phyloP scores from a whole-genome alignment of 1,140 invertebrate species.

The Drosophila bifasciata region DNA sequence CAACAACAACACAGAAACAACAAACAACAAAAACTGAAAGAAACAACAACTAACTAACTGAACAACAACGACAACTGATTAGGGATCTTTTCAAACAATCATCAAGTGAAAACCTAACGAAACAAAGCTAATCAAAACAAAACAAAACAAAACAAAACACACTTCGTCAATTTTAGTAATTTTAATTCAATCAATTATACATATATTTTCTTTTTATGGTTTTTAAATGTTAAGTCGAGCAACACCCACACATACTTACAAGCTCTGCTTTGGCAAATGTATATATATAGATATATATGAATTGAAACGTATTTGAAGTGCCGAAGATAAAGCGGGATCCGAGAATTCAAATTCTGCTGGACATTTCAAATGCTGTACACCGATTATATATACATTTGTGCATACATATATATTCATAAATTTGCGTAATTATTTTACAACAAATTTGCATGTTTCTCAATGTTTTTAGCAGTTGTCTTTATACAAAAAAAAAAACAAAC shows the following conservation, averaged over 20 bases:
- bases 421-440: constrained; percentile 74
- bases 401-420: constrained; percentile 57
- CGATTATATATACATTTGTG: constrained; percentile 53
- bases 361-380: constrained; percentile 6
- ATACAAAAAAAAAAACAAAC: constrained; percentile 38
- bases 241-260: constrained; percentile 47
- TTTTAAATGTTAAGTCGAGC: constrained; percentile 69
- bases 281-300: constrained; percentile 32
- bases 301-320: too few species aligned
- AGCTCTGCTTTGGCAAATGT: constrained; percentile 38
- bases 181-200: constrained; percentile 73
- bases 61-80: constrained; percentile 45
- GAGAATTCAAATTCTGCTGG: too few species aligned
- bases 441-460: constrained; percentile 83
- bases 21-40: constrained; percentile 28
- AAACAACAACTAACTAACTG: constrained; percentile 45
- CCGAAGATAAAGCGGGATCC: too few species aligned
- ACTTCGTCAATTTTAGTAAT: constrained; percentile 84
- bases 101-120: neutral
- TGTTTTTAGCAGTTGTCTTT: constrained; percentile 80
- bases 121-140: constrained; percentile 56
- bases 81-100: too few species aligned
- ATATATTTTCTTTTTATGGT: constrained; percentile 70
- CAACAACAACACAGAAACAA: constrained; percentile 28
- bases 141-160: constrained; percentile 70